Evolutionary conservation across 2,888 invertebrate genomes (phyloP), one percentile per base, ranked within the genome.

Genomic region (Crioceris asparagi): DNA sequence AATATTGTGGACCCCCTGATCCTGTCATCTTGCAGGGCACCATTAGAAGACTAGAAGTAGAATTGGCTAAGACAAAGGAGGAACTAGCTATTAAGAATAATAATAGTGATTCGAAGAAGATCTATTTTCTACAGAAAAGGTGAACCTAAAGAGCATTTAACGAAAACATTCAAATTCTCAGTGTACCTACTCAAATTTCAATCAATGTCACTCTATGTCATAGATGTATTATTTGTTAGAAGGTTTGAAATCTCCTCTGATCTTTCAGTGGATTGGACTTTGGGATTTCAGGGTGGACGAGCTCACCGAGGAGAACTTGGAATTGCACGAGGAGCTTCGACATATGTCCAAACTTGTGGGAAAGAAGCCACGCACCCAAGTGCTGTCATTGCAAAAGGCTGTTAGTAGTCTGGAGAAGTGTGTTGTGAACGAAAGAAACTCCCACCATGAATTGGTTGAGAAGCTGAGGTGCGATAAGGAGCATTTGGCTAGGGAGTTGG

Each of bases 1-100:
- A 71, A 47, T 71, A 71, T 49, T 67, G 67, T 46, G 71, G 70
- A 16, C 64, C 66, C 18, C 72, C 72, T 11, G 68, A 71, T 57
- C 66, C 70, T 11, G 42, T 56, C 31, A 55, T 69, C 41, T 56
- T 72, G 29, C 70, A 71, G 59, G 59, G 61, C 2, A 71, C 67
- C 2, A 70, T 72, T 32, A 56, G 62, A 35, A 61, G 62, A 50
- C 52, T 72, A 23, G 68, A 69, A 49, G 48, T 59, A 5, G 71
- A 72, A 56, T 56, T 71, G 15, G 52, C 55, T 18, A 60, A 56
- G 48, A 49, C 66, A 2, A 61, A 62, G 39, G 53, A 59, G 30
- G 48, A 54, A 40, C 38, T 53, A 29, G 40, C 42, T 1, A 7
- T 41, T n/a, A 54, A 48, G 35, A 34, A 41, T 14, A 51, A 46